A percentile compares a stretch with the other conserved stretches of the same genome.
Conservation (phyloP, 2,797 vertebrate species). For the Ctenopoma multispine region DNA sequence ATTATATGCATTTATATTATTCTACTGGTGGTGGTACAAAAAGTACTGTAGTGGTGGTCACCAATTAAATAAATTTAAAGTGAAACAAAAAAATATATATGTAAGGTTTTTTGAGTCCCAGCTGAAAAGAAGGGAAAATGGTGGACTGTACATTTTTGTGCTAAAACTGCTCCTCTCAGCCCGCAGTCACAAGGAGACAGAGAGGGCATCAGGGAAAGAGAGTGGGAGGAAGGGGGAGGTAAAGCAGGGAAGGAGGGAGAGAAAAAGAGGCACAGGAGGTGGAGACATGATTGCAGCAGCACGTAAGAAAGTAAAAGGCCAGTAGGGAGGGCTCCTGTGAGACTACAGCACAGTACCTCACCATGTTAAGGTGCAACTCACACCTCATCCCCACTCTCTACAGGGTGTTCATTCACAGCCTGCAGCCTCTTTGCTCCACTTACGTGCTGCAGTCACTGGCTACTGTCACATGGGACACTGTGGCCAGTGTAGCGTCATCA, state of each 20-base stretch:
- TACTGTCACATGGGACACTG: slow-evolving; percentile 35
- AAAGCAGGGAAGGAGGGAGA: slow-evolving; percentile 13
- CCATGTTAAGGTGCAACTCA: slow-evolving; percentile 54
- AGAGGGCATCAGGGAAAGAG: slow-evolving; percentile 69
- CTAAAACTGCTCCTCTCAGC: slow-evolving; percentile 71
- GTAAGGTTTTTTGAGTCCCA: slow-evolving; percentile 1
- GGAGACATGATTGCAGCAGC: slow-evolving; percentile 73
- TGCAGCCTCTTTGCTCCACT: slow-evolving; percentile 49
- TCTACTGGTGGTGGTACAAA: slow-evolving; percentile 8
- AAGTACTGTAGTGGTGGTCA: background rate
- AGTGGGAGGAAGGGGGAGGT: slow-evolving; percentile 29
- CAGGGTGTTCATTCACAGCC: slow-evolving; percentile 56
- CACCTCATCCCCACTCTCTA: slow-evolving; percentile 37
- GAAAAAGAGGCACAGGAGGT: slow-evolving; percentile 53
- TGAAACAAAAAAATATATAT: slow-evolving; percentile 1
- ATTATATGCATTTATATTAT: slow-evolving; percentile 4
- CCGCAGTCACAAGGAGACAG: slow-evolving; percentile 81
- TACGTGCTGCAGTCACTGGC: slow-evolving; percentile 49
- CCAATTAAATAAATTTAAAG: slow-evolving; percentile 5
- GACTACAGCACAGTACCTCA: slow-evolving; percentile 56
- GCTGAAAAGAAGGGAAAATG: slow-evolving; percentile 11
- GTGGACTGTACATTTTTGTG: slow-evolving; percentile 64
- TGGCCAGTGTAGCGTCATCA: slow-evolving; percentile 39
- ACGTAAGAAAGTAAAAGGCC: slow-evolving; percentile 45
- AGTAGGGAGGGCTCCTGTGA: slow-evolving; percentile 45